A percentile compares a stretch with the other conserved stretches of the same genome.
Conservation (phyloP, 1,140 invertebrate species). For the Plectrocnemia conspersa region DNA sequence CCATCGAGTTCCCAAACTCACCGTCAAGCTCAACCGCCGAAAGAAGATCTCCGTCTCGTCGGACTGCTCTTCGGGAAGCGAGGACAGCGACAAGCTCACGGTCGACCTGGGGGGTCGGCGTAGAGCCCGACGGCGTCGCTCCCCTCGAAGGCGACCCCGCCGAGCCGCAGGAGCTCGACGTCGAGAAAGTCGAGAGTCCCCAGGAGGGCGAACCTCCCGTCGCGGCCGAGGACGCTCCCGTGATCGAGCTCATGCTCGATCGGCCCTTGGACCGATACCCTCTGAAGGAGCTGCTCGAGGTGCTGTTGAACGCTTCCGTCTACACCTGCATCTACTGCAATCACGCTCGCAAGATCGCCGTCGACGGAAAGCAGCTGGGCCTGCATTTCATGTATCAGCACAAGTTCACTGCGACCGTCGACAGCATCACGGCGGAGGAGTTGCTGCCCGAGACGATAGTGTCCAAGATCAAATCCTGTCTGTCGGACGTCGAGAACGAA, state of each 20-base stretch:
- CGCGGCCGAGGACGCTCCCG: slow-evolving; percentile 57
- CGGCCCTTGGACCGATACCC: slow-evolving; percentile 67
- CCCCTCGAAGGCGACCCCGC: slow-evolving; percentile 10
- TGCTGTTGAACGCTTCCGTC: slow-evolving; percentile 64
- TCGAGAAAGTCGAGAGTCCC: slow-evolving; percentile 36
- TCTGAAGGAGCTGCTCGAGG: slow-evolving; percentile 64
- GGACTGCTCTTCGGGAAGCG: slow-evolving; percentile 53
- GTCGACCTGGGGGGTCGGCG: slow-evolving; percentile 37
- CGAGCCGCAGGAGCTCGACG: slow-evolving; percentile 14
- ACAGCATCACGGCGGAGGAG: slow-evolving; percentile 68
- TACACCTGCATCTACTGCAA: slow-evolving; percentile 75
- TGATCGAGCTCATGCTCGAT: slow-evolving; percentile 68
- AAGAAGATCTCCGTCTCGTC: slow-evolving; percentile 50
- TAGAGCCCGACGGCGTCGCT: neutral
- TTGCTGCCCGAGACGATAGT: slow-evolving; percentile 67
- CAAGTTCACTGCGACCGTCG: slow-evolving; percentile 65
- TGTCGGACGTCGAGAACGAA: slow-evolving; percentile 56
- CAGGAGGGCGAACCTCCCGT: slow-evolving; percentile 46
- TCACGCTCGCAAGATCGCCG: slow-evolving; percentile 73
- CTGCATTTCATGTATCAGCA: slow-evolving; percentile 74
- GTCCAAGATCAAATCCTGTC: slow-evolving; percentile 58
- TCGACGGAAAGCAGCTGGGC: slow-evolving; percentile 72
- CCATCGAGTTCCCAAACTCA: slow-evolving; percentile 46
- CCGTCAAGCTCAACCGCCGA: slow-evolving; percentile 50
- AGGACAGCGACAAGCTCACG: slow-evolving; percentile 55